phyloP scores from a whole-genome alignment of 2,113 vertebrate species.

The Labeo rohita region DNA sequence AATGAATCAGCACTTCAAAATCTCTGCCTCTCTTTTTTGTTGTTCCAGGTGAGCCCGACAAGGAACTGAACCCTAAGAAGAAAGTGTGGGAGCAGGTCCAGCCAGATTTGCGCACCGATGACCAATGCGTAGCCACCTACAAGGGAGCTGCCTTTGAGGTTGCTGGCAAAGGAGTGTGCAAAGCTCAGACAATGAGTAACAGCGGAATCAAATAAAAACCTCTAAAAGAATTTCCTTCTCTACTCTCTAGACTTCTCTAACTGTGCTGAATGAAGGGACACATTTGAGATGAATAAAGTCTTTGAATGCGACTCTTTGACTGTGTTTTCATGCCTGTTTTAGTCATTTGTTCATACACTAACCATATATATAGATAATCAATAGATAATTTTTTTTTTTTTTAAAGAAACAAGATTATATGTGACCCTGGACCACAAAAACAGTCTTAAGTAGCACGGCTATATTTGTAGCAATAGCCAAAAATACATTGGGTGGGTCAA shows the following conservation, averaged over 20 bases:
- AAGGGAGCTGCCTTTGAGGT: constrained; percentile 91
- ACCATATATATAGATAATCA: too few species aligned
- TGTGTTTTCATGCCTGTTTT: neutral
- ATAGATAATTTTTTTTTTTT: neutral
- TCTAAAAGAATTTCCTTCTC: neutral
- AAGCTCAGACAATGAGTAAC: constrained; percentile 90
- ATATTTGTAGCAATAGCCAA: too few species aligned
- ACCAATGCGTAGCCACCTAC: constrained; percentile 88
- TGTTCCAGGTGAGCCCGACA: constrained; percentile 89
- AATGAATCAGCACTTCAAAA: neutral
- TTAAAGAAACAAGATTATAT: too few species aligned
- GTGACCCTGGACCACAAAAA: too few species aligned
- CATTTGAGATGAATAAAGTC: constrained; percentile 42
- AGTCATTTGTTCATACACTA: neutral
- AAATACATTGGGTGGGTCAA: too few species aligned
- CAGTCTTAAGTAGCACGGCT: too few species aligned
- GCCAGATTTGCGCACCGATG: constrained; percentile 88
- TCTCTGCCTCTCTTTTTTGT: constrained; percentile 13
- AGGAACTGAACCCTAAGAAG: constrained; percentile 97
- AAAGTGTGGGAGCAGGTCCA: constrained; percentile 98
- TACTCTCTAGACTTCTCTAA: constrained; percentile 23
- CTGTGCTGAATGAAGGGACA: constrained; percentile 9
- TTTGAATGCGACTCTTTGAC: neutral
- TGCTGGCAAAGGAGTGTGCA: constrained; percentile 89
- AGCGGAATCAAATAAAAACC: constrained; percentile 88